A percentile compares a stretch with the other conserved stretches of the same genome.
Conservation (phyloP, 2,888 invertebrate genomes). For the Phyllotreta cruciferae region DNA sequence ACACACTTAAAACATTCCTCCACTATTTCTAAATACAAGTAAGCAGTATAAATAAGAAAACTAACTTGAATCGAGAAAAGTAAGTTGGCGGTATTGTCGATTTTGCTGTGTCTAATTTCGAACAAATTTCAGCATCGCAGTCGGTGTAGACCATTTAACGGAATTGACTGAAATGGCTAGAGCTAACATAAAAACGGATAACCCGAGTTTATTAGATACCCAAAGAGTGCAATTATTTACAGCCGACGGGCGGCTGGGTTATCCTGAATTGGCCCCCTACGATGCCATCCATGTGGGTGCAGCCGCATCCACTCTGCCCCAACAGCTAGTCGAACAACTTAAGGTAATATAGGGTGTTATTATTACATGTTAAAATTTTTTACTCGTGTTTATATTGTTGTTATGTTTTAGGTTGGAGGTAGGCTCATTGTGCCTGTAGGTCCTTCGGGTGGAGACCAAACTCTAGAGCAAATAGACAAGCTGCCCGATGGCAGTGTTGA, state of each 20-base stretch:
- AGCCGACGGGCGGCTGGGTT: conserved; percentile 91
- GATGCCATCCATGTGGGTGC: conserved; percentile 95
- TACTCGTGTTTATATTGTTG: not conserved
- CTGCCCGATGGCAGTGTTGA: conserved; percentile 77
- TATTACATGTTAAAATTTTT: not conserved
- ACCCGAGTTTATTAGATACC: conserved; percentile 72
- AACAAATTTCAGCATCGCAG: conserved; percentile 52
- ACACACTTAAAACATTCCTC: not conserved
- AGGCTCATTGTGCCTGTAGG: conserved; percentile 92
- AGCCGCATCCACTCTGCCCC: conserved; percentile 80
- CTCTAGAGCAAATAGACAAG: conserved; percentile 91
- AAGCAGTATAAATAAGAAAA: conserved; percentile 2
- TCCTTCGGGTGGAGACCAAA: conserved; percentile 83
- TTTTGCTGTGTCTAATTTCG: not conserved
- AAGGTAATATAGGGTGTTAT: conserved; percentile 64
- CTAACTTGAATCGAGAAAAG: not conserved
- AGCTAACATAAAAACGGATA: conserved; percentile 78
- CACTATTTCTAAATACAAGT: not conserved
- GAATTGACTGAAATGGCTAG: conserved; percentile 78
- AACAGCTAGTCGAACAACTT: conserved; percentile 82
- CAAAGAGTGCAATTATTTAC: conserved; percentile 75
- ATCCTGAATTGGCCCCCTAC: conserved; percentile 77
- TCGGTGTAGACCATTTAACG: conserved; percentile 92
- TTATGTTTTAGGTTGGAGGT: conserved; percentile 72
- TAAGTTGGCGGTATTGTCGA: not conserved